Percentiles rank a stretch among this genome's conserved stretches.
Evolutionary conservation across 2,113 vertebrate genomes (phyloP).

Genomic region (Anolis carolinensis): DNA sequence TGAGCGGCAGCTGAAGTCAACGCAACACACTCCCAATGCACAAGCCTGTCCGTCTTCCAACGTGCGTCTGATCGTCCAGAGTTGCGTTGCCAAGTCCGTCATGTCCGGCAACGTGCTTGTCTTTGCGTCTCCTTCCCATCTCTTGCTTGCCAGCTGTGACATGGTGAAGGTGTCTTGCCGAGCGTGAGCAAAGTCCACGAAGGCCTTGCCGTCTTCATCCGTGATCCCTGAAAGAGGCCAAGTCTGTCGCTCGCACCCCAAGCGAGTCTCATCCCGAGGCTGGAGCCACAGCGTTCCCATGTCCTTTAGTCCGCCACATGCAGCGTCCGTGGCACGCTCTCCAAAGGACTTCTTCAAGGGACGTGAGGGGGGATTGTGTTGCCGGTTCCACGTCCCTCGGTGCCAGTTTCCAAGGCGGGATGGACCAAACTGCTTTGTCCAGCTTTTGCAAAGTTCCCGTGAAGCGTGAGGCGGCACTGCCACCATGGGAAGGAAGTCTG

Average conservation of each 20-base stretch:
- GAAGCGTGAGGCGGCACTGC: slow-evolving; percentile 33
- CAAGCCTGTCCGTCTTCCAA: slow-evolving; percentile 67
- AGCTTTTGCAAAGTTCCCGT: slow-evolving; percentile 46
- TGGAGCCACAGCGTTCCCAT: slow-evolving; percentile 55
- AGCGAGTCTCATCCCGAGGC: slow-evolving; percentile 57
- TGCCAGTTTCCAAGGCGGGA: slow-evolving; percentile 40
- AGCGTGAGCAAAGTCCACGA: slow-evolving; percentile 50
- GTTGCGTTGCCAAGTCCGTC: slow-evolving; percentile 47
- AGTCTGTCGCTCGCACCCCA: slow-evolving; percentile 58
- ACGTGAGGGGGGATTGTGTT: slow-evolving; percentile 44
- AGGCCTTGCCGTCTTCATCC: slow-evolving; percentile 69
- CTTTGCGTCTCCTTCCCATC: slow-evolving; percentile 42
- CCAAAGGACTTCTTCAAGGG: slow-evolving; percentile 62
- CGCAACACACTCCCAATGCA: slow-evolving; percentile 59
- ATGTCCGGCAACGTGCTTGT: slow-evolving; percentile 6
- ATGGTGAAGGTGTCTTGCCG: neutral
- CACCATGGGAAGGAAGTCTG: slow-evolving; percentile 42
- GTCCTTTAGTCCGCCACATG: slow-evolving; percentile 68
- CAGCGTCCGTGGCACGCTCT: slow-evolving; percentile 68
- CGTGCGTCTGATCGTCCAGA: slow-evolving; percentile 62
- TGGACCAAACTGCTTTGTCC: slow-evolving; percentile 37
- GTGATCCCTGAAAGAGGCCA: slow-evolving; percentile 51
- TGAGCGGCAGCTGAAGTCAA: slow-evolving; percentile 55
- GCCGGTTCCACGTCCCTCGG: slow-evolving; percentile 55
- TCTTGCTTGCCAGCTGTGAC: slow-evolving; percentile 60